Percentiles rank a stretch among this genome's conserved stretches.
These are phyloP conservation scores for Poecile atricapillus DNA, from an alignment of 2,113 vertebrate species.

Conservation along the genomic window DNA sequence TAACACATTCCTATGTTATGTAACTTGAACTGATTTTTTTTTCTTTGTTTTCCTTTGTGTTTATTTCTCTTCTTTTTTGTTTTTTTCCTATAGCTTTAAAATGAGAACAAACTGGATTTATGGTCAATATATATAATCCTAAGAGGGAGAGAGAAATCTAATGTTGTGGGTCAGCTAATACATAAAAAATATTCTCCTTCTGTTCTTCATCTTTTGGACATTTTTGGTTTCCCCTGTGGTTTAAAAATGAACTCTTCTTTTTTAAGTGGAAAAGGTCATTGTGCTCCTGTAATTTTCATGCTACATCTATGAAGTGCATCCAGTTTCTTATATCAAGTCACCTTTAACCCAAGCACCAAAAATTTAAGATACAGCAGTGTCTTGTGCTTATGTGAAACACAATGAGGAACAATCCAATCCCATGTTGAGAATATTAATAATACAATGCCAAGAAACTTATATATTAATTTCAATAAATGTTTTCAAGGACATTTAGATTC, in stretches of 20 bases:
- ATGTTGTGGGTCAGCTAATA: not conserved
- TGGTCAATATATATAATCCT: not conserved
- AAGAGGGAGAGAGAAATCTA: not conserved
- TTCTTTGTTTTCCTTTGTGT: not conserved
- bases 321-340: not conserved
- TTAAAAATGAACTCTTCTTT: not conserved
- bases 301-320: not conserved
- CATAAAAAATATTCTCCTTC: not conserved
- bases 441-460: not conserved
- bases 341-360: not conserved
- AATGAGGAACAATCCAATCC: not conserved
- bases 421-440: not conserved
- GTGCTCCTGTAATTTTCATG: not conserved
- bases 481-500: not conserved
- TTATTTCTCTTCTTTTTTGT: not conserved
- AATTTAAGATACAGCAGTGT: not conserved
- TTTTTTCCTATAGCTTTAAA: not conserved
- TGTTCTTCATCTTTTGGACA: not conserved
- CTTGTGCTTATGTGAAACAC: not conserved
- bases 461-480: not conserved
- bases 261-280: not conserved
- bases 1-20: not conserved
- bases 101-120: not conserved
- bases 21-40: not conserved
- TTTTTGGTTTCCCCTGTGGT: not conserved